A percentile compares a stretch with the other conserved stretches of the same genome.
These are phyloP conservation scores for Phainopepla nitens DNA, from an alignment of 2,113 vertebrate species.

Conservation along the genomic window DNA sequence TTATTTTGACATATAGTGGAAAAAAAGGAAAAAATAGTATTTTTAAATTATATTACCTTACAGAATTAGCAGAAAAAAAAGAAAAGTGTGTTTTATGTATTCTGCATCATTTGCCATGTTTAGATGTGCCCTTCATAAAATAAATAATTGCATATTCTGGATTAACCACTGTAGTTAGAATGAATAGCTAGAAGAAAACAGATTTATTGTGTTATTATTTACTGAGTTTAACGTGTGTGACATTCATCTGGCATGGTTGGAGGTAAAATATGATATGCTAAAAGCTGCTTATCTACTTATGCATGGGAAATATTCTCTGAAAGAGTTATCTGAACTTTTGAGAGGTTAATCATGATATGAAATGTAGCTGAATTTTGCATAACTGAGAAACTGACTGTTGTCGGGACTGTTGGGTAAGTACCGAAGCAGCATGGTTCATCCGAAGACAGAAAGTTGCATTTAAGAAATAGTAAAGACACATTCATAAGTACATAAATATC, in stretches of 20 bases:
- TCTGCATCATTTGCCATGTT: neutral
- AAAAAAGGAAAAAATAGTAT: neutral
- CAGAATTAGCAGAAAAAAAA: neutral
- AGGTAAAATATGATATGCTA: neutral
- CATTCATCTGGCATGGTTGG: neutral
- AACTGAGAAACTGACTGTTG: neutral
- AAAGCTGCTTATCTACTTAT: neutral
- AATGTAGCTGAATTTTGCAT: neutral
- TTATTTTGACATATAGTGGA: neutral
- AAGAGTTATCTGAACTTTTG: neutral
- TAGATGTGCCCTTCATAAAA: neutral
- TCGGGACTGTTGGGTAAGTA: neutral
- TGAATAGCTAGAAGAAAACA: neutral
- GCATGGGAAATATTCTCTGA: neutral
- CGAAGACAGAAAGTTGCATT: neutral
- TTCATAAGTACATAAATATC: neutral
- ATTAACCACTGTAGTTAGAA: neutral
- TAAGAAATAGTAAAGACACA: neutral
- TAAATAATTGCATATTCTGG: neutral
- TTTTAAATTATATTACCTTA: neutral
- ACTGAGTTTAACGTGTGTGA: neutral
- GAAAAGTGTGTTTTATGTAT: neutral
- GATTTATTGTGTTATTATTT: neutral
- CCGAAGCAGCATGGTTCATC: neutral
- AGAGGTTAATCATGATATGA: neutral